Base-by-base conservation (phyloP, 2,113 vertebrate genomes). In the Rhizomys pruinosus region DNA sequence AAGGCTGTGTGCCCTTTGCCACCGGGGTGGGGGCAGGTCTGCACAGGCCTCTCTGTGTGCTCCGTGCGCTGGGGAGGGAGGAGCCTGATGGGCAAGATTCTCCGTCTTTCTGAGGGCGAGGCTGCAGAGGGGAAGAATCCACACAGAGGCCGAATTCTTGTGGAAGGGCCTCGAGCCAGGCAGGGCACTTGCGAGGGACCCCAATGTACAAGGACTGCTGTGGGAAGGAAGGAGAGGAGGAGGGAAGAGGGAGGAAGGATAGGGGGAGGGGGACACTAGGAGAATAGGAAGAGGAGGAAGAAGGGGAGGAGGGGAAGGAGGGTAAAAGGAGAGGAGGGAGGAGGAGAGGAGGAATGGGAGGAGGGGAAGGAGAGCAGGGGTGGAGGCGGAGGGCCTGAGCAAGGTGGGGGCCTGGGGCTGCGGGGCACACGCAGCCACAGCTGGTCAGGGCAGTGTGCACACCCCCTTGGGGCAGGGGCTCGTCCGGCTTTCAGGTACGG, bases 401-500 rank as follows among this genome's bases (percentile, higher is more conserved):
- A 42, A 42, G 78, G 66, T 52, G 44, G 81, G 72, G 59, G 90
- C 42, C 27, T 32, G 47, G 42, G 29, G 69, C 16, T 10, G 55
- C 19, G 55, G 37, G 91, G 64, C 39, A 10, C 64, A 52, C 0
- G 63, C 74, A 15, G 47, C 69, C 66, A 15, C 10, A 66, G 72
- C 34, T 34, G 25, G 37, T 10, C 15, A 15, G 87, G 89, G 91
- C 82, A 47, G 73, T 27, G 29, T 22, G 6, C 20, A 44, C 82
- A 66, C 78, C 86, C 81, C 93, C 92, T 64, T 1, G 29, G 79
- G 80, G 84, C 87, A 23, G 6, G 86, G 82, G 79, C 79, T 59
- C 97, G 98, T 97, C 96, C 97, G 98, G 98, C 98, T 98, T 98
- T 99, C 98, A 98, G 98, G 98, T 98, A 98, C 98, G 97, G 97